Evolutionary conservation across 2,797 vertebrate species (phyloP).

Genomic region (Epinephelus coioides): DNA sequence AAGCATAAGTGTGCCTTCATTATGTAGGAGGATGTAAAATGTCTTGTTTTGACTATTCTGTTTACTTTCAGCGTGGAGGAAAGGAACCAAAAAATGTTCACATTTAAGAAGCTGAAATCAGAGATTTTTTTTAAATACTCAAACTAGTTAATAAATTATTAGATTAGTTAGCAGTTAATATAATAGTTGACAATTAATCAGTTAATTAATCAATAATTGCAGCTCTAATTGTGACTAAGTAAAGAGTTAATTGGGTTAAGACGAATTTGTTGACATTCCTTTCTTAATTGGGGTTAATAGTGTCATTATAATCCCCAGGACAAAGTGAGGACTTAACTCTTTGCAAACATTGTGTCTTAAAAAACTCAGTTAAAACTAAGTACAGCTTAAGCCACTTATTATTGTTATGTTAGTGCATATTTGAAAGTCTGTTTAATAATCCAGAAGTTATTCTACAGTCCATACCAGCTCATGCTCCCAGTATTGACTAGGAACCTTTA

Average conservation of each 20-base stretch:
- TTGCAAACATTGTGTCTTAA: background rate
- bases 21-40: background rate
- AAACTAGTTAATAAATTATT: no score
- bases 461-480: no score
- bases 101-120: no score
- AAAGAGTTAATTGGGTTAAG: background rate
- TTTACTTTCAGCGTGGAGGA: no score
- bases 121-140: no score
- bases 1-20: background rate
- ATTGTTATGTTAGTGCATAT: background rate
- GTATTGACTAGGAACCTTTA: conserved; percentile 58
- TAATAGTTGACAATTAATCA: no score
- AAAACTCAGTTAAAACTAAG: no score
- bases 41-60: no score
- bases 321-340: background rate
- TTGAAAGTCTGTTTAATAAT: background rate
- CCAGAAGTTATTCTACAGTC: background rate
- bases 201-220: no score
- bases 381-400: background rate
- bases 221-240: background rate
- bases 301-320: background rate
- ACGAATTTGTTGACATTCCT: background rate
- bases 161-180: no score
- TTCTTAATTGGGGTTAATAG: background rate
- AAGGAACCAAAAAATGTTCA: no score